A percentile compares a stretch with the other conserved stretches of the same genome.
Evolutionary conservation across 2,797 vertebrate genomes (phyloP).

Genomic region (Sebastes aleutianus): DNA sequence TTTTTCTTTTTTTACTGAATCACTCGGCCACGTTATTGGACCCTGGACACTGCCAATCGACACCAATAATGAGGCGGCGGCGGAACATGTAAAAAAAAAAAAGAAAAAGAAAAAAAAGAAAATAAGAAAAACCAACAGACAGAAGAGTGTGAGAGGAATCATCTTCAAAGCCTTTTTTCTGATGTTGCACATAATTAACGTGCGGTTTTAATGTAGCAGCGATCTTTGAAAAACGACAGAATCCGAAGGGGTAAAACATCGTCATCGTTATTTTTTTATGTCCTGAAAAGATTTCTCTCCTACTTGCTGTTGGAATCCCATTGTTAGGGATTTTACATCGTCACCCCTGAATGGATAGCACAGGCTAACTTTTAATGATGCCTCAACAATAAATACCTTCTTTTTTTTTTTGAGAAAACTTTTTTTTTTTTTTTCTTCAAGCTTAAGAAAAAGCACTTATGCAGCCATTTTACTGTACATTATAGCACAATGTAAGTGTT

Average conservation of each 20-base stretch:
- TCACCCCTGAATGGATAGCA: constrained; percentile 73
- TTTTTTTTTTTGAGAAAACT: constrained; percentile 7
- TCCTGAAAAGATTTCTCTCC: constrained; percentile 65
- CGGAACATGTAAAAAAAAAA: constrained; percentile 55
- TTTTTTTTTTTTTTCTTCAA: constrained; percentile 18
- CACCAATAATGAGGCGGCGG: constrained; percentile 70
- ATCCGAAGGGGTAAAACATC: constrained; percentile 52
- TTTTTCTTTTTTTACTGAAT: constrained; percentile 58
- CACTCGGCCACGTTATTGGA: constrained; percentile 82
- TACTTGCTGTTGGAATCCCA: constrained; percentile 44
- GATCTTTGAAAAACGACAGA: constrained; percentile 62
- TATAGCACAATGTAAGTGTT: constrained; percentile 78
- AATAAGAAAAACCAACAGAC: constrained; percentile 47
- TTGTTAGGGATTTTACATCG: constrained; percentile 50
- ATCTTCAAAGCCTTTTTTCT: constrained; percentile 74
- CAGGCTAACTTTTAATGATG: constrained; percentile 73
- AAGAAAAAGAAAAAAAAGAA: background rate
- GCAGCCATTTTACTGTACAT: constrained; percentile 77
- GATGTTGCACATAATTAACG: constrained; percentile 73
- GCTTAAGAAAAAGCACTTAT: constrained; percentile 80
- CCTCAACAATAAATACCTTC: constrained; percentile 68
- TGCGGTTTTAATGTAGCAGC: constrained; percentile 86
- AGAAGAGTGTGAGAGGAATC: constrained; percentile 67
- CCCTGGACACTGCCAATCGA: constrained; percentile 84
- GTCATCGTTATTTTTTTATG: constrained; percentile 62